Evolutionary conservation across 1,140 invertebrate genomes (phyloP).

Genomic region (Pseudachorutes palmiensis): DNA sequence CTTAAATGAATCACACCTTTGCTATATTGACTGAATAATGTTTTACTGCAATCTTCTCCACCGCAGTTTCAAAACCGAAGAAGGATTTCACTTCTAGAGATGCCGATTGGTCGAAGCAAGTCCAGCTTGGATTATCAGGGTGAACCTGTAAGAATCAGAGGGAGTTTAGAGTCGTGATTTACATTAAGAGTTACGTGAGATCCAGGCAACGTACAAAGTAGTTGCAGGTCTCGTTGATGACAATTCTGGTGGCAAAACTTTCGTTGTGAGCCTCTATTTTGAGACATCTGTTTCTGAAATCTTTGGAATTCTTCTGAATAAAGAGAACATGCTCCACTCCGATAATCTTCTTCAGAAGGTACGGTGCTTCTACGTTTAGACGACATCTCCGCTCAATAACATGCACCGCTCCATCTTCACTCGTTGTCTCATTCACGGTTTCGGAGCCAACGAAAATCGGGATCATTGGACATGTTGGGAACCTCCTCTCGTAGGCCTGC

Average conservation of each 20-base stretch:
- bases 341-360: constrained; percentile 87
- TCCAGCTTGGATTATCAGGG: constrained; percentile 90
- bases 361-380: constrained; percentile 89
- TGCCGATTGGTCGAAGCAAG: constrained; percentile 92
- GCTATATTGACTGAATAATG: constrained; percentile 88
- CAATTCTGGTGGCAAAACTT: constrained; percentile 75
- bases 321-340: constrained; percentile 89
- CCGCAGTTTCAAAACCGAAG: constrained; percentile 89
- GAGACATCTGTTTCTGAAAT: constrained; percentile 66
- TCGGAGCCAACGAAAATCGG: constrained; percentile 89
- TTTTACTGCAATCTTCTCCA: constrained; percentile 95
- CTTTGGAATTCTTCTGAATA: constrained; percentile 83
- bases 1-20: constrained; percentile 52
- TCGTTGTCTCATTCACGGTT: constrained; percentile 66
- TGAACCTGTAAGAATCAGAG: constrained; percentile 59
- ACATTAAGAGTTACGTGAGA: constrained; percentile 7
- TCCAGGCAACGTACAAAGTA: constrained; percentile 68
- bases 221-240: constrained; percentile 81
- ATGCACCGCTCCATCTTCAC: constrained; percentile 67
- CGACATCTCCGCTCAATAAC: constrained; percentile 83
- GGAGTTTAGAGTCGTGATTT: background rate
- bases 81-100: constrained; percentile 92
- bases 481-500: constrained; percentile 86
- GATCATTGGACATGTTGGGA: constrained; percentile 90
- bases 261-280: constrained; percentile 92